phyloP scores from a whole-genome alignment of 1,140 invertebrate genomes.

The Ceratina calcarata region DNA sequence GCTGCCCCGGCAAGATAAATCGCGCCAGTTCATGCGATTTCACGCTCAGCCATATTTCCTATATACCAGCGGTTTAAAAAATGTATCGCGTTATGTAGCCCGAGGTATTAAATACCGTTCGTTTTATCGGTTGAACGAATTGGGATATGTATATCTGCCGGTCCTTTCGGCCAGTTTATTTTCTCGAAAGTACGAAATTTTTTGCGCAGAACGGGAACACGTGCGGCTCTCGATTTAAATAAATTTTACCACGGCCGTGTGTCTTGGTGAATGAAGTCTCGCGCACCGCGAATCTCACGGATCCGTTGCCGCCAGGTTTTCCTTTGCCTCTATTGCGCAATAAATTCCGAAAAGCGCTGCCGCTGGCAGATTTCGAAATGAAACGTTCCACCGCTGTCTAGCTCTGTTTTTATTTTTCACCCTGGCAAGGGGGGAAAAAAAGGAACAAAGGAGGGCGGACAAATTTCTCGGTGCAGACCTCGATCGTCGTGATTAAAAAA shows the following conservation, averaged over 20 bases:
- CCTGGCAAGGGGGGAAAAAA: neutral
- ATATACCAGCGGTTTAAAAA: no score
- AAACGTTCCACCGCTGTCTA: neutral
- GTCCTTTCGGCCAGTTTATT: no score
- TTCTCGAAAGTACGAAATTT: no score
- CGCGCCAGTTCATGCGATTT: no score
- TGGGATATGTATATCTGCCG: no score
- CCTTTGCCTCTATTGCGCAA: neutral
- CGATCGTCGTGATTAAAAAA: neutral
- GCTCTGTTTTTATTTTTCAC: neutral
- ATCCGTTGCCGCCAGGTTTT: slow-evolving; percentile 29
- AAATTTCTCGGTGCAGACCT: no score
- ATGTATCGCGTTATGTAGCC: no score
- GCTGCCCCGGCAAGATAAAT: no score
- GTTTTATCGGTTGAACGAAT: no score
- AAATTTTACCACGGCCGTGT: neutral
- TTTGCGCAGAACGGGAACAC: neutral
- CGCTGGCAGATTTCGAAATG: neutral
- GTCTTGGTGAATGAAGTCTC: neutral
- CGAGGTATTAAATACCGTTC: no score
- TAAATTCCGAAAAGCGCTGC: slow-evolving; percentile 17
- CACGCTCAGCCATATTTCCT: no score
- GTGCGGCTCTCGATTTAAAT: neutral
- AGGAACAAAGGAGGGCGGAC: no score
- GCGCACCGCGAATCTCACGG: neutral